Base-by-base conservation (phyloP, 2,888 invertebrate species). In the Dysmachus trigonus region DNA sequence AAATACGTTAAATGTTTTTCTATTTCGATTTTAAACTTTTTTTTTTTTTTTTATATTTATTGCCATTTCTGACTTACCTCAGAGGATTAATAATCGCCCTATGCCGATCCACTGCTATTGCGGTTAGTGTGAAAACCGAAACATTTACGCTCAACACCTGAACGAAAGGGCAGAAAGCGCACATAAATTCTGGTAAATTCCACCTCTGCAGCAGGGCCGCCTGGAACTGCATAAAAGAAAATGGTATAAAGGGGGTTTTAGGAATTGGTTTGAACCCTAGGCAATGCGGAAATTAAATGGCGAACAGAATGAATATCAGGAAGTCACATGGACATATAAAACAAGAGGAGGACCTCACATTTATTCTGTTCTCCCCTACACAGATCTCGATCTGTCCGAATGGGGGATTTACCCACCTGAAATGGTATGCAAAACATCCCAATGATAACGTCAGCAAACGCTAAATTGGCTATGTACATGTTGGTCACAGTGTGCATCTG, bases 341-440 rank as follows among this genome's bases (percentile, higher is more conserved):
- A n/a, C n/a, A 51, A n/a, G 8, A 62, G 51, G 79, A 51, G 79
- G 51, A 79, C 15, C 31, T 15, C 18, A 30, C 1, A 51, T 79
- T 79, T 30, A 51, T 62, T 82, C 82, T 38, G 41, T n/a, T n/a
- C n/a, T n/a, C n/a, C 4, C 38, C 30, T 7, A 30, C 18, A n/a
- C n/a, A n/a, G 10, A 47, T 47, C 13, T 31, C 7, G 62, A 85
- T 30, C 18, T 51, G 51, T 30, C 22, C 79, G 31, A 33, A 5
- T n/a, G 6, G 18, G 6, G 18, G 79, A 62, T 47, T 35, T 79
- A 89, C 91, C 91, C 90, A 94, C 94, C 93, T 94, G 94, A 93
- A 97, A 97, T 88, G 97, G 97, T 90, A 97, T 96, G 87, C 96
- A 95, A 90, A 97, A 97, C 89, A 97, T 93, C 87, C 96, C 97